Evolutionary conservation across 1,140 invertebrate species (phyloP), one percentile per base, ranked within the genome.

Genomic region (Aleiodes sp.): DNA sequence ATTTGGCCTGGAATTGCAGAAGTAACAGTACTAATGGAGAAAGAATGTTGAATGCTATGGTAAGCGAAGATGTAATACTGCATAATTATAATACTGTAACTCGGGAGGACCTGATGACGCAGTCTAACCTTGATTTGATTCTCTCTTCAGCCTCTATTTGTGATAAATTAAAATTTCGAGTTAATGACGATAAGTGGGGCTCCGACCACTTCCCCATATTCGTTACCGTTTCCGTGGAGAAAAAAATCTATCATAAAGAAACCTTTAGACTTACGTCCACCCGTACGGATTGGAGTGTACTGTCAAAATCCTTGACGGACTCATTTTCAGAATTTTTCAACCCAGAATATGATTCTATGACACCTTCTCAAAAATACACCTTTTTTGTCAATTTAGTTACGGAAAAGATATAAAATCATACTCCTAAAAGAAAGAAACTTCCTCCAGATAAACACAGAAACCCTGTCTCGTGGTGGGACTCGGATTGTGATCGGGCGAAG

Each of bases 381-480:
- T 16, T 35, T 9, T 56, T 56, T 33, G 14, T 14, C n/a, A 21
- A 41, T 7, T 8, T 9, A 10, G 41, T 68, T n/a, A 26, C 16
- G 9, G 4, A 43, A 4, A 33, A 31, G 19, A 61, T 31, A 9
- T 3, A 14, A 6, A 2, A 46, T 43, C 37, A 41, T 10, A 61
- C 37, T 12, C 14, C n/a, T 37, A 61, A 4, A 19, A 43, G 10
- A 16, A 59, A 33, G 28, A 29, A 16, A 16, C 9, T 39, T 29
- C 7, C 12, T 46, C 21, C 2, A 1, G 2, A 8, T 10, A 24
- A 14, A 2, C 57, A 33, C 16, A 57, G 33, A 28, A 70, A 70
- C 31, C 68, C 68, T 16, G 61, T 59, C 8, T 43, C 68, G 0
- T 70, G 46, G 68, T 70, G 68, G 68, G 68, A 70, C 16, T 1